Percentiles rank a stretch among this genome's conserved stretches.
Conservation (phyloP, 2,888 invertebrate species). For the Lepidocyrtinus sp. region DNA sequence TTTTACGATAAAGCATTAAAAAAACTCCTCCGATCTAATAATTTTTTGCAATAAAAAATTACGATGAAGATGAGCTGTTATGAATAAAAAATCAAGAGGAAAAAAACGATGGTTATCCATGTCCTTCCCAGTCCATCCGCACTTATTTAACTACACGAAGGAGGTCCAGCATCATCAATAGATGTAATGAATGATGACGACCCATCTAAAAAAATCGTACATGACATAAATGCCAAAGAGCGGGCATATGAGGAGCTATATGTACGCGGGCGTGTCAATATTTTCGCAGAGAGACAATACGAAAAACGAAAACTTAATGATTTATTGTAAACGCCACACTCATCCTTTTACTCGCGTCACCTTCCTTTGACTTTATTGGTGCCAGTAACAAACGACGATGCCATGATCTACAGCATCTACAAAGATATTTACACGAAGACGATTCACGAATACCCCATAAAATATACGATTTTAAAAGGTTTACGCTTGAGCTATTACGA, state of each 20-base stretch:
- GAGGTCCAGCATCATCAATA: slow-evolving; percentile 14
- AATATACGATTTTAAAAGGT: background rate
- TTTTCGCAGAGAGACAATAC: slow-evolving; percentile 30
- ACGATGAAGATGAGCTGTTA: background rate
- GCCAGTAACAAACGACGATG: slow-evolving; percentile 20
- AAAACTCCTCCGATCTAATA: slow-evolving; percentile 11
- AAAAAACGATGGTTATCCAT: too few relatives aligned
- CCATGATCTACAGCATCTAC: slow-evolving; percentile 35
- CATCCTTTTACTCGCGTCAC: slow-evolving; percentile 19
- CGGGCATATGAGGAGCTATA: too few relatives aligned
- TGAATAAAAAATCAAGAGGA: too few relatives aligned
- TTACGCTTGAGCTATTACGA: background rate
- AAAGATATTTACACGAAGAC: slow-evolving; percentile 1
- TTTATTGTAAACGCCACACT: slow-evolving; percentile 29
- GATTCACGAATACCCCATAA: background rate
- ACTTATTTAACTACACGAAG: background rate
- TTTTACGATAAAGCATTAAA: slow-evolving; percentile 4
- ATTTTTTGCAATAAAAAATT: slow-evolving; percentile 14
- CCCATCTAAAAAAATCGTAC: slow-evolving; percentile 11
- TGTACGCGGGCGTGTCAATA: slow-evolving; percentile 34
- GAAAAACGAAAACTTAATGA: slow-evolving; percentile 43
- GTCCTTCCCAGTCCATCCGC: background rate
- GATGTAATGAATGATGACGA: background rate
- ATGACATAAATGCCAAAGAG: slow-evolving; percentile 18
- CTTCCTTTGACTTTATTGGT: slow-evolving; percentile 35